Base-by-base conservation (phyloP, 2,113 vertebrate species). In the Atlantisia rogersi region DNA sequence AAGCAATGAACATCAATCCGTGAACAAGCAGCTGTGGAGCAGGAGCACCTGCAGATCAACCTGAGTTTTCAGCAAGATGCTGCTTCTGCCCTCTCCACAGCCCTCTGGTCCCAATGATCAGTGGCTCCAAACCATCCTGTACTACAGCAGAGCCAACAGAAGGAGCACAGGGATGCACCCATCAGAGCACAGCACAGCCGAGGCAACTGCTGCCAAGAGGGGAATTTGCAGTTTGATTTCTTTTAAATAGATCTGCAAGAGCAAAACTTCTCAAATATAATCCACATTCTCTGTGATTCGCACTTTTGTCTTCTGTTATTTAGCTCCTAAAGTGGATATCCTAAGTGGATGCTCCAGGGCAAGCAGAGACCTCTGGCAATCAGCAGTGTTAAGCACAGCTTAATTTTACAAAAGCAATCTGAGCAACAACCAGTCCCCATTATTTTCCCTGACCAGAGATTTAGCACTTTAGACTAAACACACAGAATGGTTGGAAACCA, bases 361-460 rank as follows among this genome's bases (percentile, higher is more conserved):
- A 95, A 73, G 58, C 44, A 77, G 20, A 48, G 48, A 67, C 29
- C 58, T 78, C 50, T 42, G 22, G 67, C 63, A 46, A 48, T 8
- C 67, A 39, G 37, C 2, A 52, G 35, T 0, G 0, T 24, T 80
- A 73, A 65, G 39, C 15, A 53, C 0, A 0, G 18, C 37, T 64
- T 83, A 58, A 77, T 87, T 67, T 63, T 46, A 68, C 32, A 42
- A 73, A 58, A 92, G 60, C 12, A 19, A n/a, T 12, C 40, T 53
- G 39, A 67, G 25, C 68, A 84, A 67, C 9, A 79, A 19, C 39
- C 82, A 74, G n/a, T 12, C 50, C 32, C 3, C 0, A 0, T 37
- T 70, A 37, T 31, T 48, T 58, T 24, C 9, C 46, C 55, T 12
- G 7, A 15, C 48, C 32, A 35, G 6, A 82, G 58, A 82, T 35